phyloP scores from a whole-genome alignment of 2,888 invertebrate species.

The Andrena bucephala region DNA sequence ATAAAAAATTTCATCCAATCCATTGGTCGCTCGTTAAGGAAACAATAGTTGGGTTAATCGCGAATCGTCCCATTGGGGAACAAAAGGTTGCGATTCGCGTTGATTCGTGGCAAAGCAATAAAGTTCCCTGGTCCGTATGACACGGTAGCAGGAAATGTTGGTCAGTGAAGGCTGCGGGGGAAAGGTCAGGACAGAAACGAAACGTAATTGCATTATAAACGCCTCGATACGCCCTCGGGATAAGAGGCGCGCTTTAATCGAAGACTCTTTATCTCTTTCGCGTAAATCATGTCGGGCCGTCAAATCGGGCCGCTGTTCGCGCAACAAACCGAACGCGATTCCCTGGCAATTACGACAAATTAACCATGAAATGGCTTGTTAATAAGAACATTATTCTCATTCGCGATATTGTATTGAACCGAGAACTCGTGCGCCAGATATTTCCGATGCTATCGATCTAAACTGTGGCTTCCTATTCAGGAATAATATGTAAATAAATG shows the following conservation, averaged over 20 bases:
- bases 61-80: background rate
- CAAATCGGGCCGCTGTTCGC: slow-evolving; percentile 52
- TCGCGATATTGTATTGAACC: slow-evolving; percentile 15
- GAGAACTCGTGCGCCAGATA: background rate
- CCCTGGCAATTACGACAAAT: slow-evolving; percentile 52
- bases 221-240: slow-evolving; percentile 36
- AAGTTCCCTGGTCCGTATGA: slow-evolving; percentile 10
- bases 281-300: slow-evolving; percentile 50
- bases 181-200: slow-evolving; percentile 35
- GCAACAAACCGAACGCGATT: slow-evolving; percentile 34
- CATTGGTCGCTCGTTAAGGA: background rate
- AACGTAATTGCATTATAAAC: slow-evolving; percentile 58
- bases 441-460: background rate
- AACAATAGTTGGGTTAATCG: slow-evolving; percentile 6
- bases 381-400: slow-evolving; percentile 43
- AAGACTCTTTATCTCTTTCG: slow-evolving; percentile 50
- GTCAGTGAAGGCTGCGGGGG: slow-evolving; percentile 30
- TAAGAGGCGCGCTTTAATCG: slow-evolving; percentile 48
- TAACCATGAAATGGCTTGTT: slow-evolving; percentile 55
- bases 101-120: slow-evolving; percentile 24
- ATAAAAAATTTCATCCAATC: background rate
- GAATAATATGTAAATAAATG: background rate
- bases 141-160: slow-evolving; percentile 38
- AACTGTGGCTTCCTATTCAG: too few species aligned
- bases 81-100: slow-evolving; percentile 1